Base-by-base conservation (phyloP, 2,888 invertebrate genomes). In the Schizaphis graminum region DNA sequence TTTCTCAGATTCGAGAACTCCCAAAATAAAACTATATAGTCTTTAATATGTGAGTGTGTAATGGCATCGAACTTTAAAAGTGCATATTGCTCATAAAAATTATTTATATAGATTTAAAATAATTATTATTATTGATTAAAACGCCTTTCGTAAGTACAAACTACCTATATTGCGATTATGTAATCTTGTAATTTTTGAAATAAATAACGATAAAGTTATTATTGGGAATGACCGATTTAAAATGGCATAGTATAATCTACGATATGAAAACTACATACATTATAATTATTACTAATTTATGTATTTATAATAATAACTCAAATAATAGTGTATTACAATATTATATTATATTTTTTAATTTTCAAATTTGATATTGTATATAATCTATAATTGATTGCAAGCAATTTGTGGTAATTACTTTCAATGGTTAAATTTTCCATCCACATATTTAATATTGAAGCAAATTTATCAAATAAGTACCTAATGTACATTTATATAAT, bases 1-100 rank as follows among this genome's bases (percentile, higher is more conserved):
- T 49, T n/a, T 49, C 49, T 28, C 26, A 2, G 89, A 49, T 57
- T n/a, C 35, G 26, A 77, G 77, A 91, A 49, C 26, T 91, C 49
- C 35, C 49, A n/a, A 77, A 91, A 91, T 77, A 77, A 91, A 91
- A 91, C 49, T 10, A 41, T 90, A 61, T 49, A 13, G 2, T 44
- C 44, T 2, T 0, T 56, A 56, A 13, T 41, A 56, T 57, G n/a
- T 89, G 67, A 11, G 41, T 41, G 57, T 28, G 44, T 28, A 56
- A 56, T 77, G 57, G 1, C 21, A 44, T 21, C 7, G 28, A 41
- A 44, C 41, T 89, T 57, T 61, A 44, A 13, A 35, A 61, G 57
- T 61, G n/a, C 44, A 44, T 28, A 13, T 28, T 21, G 8, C 24
- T 85, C 28, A 28, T 47, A 28, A 28, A 77, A n/a, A 2, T 86